Conservation (phyloP, 2,113 vertebrate genomes). For the Jaculus jaculus region DNA sequence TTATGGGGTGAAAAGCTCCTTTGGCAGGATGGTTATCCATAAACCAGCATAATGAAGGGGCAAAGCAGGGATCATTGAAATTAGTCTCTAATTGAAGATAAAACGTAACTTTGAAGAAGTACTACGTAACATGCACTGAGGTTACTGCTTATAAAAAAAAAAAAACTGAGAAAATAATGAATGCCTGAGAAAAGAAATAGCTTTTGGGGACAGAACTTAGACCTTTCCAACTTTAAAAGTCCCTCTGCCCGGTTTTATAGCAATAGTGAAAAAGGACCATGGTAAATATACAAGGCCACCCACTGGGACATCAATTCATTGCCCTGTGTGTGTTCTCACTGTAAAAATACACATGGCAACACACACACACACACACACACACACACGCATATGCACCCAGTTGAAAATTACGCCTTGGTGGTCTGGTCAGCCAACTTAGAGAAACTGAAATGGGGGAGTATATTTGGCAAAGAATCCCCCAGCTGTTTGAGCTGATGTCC, state of each 20-base stretch:
- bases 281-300: conserved; percentile 62
- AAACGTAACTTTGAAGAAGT: conserved; percentile 23
- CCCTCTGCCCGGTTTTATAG: conserved; percentile 53
- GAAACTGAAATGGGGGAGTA: neutral
- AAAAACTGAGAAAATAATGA: conserved; percentile 40
- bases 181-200: conserved; percentile 54
- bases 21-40: conserved; percentile 10
- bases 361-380: neutral
- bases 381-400: neutral
- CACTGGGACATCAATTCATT: neutral
- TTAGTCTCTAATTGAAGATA: conserved; percentile 45
- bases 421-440: neutral
- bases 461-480: neutral
- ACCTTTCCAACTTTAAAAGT: conserved; percentile 18
- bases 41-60: conserved; percentile 42
- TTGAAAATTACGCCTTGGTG: neutral
- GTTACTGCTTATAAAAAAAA: conserved; percentile 42
- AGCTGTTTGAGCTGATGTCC: neutral
- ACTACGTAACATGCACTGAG: neutral
- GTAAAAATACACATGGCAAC: neutral
- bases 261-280: conserved; percentile 19
- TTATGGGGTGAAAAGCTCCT: conserved; percentile 47
- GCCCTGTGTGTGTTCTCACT: neutral
- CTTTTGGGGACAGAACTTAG: conserved; percentile 49
- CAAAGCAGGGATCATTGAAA: conserved; percentile 14